Percentiles rank a stretch among this genome's conserved stretches.
Conservation (phyloP, 2,113 vertebrate species). For the Vulpes ferrilata region DNA sequence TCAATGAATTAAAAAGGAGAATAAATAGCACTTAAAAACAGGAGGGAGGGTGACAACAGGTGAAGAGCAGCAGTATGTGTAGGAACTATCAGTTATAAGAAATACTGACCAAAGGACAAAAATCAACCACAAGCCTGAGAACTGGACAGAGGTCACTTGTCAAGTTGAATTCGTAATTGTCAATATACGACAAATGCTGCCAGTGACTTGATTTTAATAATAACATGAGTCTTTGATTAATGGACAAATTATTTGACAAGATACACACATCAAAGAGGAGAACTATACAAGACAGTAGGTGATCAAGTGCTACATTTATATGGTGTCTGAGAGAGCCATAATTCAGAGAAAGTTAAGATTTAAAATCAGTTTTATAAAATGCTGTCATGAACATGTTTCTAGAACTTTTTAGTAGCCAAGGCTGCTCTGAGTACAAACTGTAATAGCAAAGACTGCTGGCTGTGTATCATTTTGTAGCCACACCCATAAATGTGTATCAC, state of each 20-base stretch:
- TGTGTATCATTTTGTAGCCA: not conserved
- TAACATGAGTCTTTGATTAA: not conserved
- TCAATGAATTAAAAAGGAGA: slow-evolving; percentile 15
- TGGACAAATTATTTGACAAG: not conserved
- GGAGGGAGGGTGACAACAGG: not conserved
- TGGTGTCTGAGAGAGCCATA: not conserved
- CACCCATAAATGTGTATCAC: not conserved
- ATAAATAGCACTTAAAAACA: not conserved
- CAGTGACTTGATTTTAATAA: not conserved
- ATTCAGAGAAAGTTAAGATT: not conserved
- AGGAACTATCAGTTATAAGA: not conserved
- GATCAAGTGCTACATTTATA: not conserved
- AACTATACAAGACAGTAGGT: not conserved
- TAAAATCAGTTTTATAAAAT: not conserved
- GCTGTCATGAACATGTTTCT: not conserved
- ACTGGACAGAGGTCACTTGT: not conserved
- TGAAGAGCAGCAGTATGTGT: not conserved
- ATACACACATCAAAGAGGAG: not conserved
- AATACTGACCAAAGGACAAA: slow-evolving; percentile 2
- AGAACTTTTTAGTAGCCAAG: not conserved
- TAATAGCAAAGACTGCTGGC: not conserved
- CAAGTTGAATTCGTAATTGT: not conserved
- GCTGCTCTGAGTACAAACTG: not conserved
- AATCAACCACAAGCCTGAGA: not conserved
- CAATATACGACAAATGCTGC: not conserved